A percentile compares a stretch with the other conserved stretches of the same genome.
Conservation (phyloP, 2,113 vertebrate genomes). For the Heterotilapia buettikoferi region DNA sequence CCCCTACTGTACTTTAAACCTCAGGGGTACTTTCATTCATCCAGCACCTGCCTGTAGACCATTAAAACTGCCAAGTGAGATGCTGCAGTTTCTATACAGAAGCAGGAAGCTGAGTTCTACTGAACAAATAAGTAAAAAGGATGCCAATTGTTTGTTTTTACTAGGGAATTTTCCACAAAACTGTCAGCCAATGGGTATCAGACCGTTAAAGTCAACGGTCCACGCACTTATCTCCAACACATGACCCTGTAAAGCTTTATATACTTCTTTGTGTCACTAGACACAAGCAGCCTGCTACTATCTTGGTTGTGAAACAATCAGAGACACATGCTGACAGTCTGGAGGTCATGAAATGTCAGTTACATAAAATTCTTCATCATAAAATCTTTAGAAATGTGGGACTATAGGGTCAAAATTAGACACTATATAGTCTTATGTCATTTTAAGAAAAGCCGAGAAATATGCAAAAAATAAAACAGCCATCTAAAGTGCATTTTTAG, state of each 20-base stretch:
- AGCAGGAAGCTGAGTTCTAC: neutral
- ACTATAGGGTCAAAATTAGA: neutral
- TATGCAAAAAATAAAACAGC: neutral
- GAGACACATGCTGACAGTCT: neutral
- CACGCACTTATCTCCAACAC: neutral
- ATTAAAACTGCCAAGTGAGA: neutral
- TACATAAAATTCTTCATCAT: neutral
- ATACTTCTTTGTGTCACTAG: neutral
- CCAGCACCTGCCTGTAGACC: neutral
- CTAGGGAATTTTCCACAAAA: neutral
- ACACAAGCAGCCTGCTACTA: neutral
- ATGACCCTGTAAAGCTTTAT: neutral
- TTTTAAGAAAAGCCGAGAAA: neutral
- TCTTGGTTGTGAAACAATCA: neutral
- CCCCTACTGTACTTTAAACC: neutral
- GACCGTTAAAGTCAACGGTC: neutral
- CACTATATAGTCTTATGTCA: neutral
- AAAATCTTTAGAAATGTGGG: neutral
- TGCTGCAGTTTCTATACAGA: neutral
- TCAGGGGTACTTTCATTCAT: neutral
- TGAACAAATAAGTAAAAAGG: neutral
- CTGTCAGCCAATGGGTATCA: neutral
- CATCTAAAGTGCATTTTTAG: neutral
- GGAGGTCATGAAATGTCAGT: neutral
- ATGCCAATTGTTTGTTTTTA: neutral